phyloP scores from a whole-genome alignment of 2,888 invertebrate genomes.

The Ephialtes manifestator region DNA sequence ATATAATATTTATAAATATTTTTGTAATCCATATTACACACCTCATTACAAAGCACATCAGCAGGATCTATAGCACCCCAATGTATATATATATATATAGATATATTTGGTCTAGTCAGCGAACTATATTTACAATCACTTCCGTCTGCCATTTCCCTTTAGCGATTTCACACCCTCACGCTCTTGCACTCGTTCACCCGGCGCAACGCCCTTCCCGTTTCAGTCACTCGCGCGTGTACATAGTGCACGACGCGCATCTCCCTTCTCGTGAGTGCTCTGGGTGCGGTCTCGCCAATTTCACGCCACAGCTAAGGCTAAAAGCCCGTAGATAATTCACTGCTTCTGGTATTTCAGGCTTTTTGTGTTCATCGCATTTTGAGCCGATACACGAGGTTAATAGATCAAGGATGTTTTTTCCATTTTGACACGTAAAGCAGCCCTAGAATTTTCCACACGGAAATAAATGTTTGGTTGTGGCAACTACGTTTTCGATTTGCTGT shows the following conservation, averaged over 20 bases:
- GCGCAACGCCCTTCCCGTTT: conserved; percentile 53
- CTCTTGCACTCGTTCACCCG: conserved; percentile 50
- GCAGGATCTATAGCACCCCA: too few species aligned
- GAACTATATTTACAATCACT: conserved; percentile 42
- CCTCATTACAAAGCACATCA: too few species aligned
- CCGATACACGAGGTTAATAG: conserved; percentile 8
- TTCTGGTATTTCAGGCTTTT: conserved; percentile 40
- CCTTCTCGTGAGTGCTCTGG: conserved; percentile 72
- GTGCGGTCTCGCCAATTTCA: conserved; percentile 83
- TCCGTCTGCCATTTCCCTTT: conserved; percentile 54
- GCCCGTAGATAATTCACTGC: conserved; percentile 81
- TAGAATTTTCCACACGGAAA: neutral
- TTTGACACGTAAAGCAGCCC: neutral
- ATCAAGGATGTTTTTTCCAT: neutral
- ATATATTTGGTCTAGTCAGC: neutral
- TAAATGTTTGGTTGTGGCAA: too few species aligned
- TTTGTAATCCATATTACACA: too few species aligned
- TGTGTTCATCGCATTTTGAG: conserved; percentile 27
- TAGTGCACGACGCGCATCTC: conserved; percentile 40
- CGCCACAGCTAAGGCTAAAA: conserved; percentile 81
- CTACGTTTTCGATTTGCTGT: too few species aligned
- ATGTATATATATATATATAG: neutral
- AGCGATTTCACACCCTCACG: conserved; percentile 62
- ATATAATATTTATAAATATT: too few species aligned
- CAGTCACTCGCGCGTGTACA: conserved; percentile 51